Evolutionary conservation across 2,113 vertebrate genomes (phyloP).

Genomic region (Equus quagga): DNA sequence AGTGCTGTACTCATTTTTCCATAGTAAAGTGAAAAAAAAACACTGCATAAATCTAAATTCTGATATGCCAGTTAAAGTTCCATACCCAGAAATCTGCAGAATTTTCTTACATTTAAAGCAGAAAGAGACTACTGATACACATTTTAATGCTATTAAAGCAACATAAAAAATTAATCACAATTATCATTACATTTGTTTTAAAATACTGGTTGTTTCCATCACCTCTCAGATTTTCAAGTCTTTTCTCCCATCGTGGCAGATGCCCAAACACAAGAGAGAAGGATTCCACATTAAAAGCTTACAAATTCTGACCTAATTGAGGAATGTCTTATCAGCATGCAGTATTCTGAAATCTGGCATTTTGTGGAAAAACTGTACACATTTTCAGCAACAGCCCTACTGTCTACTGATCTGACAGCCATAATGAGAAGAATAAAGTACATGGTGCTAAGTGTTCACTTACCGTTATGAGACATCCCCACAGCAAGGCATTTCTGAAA

Average conservation of each 20-base stretch:
- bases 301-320: neutral
- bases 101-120: slow-evolving; percentile 33
- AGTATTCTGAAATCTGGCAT: neutral
- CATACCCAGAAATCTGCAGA: neutral
- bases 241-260: neutral
- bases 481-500: slow-evolving; percentile 99
- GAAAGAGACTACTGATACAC: neutral
- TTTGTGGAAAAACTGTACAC: neutral
- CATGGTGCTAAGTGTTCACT: slow-evolving; percentile 72
- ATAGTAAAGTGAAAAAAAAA: neutral
- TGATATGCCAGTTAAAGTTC: neutral
- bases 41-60: neutral
- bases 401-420: neutral
- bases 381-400: neutral
- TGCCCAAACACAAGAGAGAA: neutral
- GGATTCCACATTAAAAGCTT: neutral
- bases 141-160: slow-evolving; percentile 25
- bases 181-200: neutral
- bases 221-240: neutral
- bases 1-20: neutral
- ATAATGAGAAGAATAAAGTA: neutral
- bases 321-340: neutral
- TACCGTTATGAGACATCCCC: slow-evolving; percentile 99
- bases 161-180: neutral
- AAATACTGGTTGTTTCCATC: neutral